Conservation (phyloP, 2,797 vertebrate genomes). For the Clarias fuscus region DNA sequence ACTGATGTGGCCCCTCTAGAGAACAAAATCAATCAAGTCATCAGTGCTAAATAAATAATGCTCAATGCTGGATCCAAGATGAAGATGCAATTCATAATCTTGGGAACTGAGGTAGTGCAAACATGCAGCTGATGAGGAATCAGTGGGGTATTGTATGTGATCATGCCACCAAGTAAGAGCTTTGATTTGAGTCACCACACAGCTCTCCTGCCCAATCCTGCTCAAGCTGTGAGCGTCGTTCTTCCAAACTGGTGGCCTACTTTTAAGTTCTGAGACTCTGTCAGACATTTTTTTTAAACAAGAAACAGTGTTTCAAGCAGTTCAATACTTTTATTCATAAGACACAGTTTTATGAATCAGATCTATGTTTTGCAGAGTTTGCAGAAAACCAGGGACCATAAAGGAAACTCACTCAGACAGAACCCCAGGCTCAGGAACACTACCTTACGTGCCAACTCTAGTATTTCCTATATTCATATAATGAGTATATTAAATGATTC, state of each 20-base stretch:
- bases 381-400: not conserved
- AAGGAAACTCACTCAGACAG: not conserved
- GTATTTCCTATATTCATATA: not conserved
- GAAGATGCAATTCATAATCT: conserved; percentile 2
- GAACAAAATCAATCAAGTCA: conserved; percentile 20
- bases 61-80: not conserved
- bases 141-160: conserved; percentile 16
- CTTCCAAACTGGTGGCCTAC: conserved; percentile 42
- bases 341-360: not conserved
- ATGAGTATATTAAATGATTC: not conserved
- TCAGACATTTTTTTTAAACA: too few species aligned
- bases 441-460: not conserved
- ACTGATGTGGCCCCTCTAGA: conserved; percentile 86
- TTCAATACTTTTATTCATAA: too few species aligned
- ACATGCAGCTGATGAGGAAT: conserved; percentile 8
- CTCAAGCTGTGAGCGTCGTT: conserved; percentile 33
- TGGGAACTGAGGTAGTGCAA: not conserved
- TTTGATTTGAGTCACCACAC: conserved; percentile 37
- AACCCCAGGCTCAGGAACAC: not conserved
- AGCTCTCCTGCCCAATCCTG: conserved; percentile 42
- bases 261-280: conserved; percentile 1
- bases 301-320: too few species aligned
- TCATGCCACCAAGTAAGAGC: conserved; percentile 18
- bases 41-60: conserved; percentile 16
- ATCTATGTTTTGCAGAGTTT: not conserved